Conservation (phyloP, 37 sponge, comb jelly and placozoan species). For the Theonella swinhoei region DNA sequence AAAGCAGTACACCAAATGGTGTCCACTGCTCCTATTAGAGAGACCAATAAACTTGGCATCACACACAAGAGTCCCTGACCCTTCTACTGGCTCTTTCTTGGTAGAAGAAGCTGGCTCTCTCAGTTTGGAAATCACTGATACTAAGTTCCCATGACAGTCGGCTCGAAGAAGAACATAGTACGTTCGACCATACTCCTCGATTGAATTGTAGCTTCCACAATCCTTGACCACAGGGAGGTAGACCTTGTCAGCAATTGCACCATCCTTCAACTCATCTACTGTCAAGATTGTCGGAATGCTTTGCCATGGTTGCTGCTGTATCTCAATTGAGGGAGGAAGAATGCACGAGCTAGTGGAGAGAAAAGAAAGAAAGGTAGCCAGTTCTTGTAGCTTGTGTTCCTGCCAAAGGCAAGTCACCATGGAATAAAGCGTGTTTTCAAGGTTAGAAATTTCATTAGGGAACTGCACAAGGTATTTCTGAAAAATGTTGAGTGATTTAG, state of each 20-base stretch:
- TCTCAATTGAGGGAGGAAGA: not conserved
- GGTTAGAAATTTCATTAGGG: not conserved
- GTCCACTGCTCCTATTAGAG: not conserved
- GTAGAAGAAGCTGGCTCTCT: not conserved
- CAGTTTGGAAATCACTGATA: not conserved
- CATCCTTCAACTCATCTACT: conserved; percentile 17
- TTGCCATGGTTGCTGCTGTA: conserved; percentile 1
- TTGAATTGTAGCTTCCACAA: not conserved
- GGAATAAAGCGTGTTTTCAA: not conserved
- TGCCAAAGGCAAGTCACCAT: not conserved
- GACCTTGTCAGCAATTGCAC: not conserved
- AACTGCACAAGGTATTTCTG: not conserved
- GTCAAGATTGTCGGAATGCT: conserved; percentile 18
- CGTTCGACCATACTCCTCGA: conserved; percentile 26
- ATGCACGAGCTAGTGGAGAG: not conserved
- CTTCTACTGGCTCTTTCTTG: not conserved
- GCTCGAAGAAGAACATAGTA: conserved; percentile 20
- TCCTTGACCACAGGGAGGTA: conserved; percentile 9
- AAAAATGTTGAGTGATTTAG: not conserved
- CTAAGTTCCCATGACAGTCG: conserved; percentile 10
- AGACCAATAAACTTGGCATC: not conserved
- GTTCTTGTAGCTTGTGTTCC: not conserved
- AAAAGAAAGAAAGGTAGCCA: not conserved
- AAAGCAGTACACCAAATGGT: not conserved
- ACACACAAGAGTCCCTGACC: not conserved